Evolutionary conservation across 2,797 vertebrate genomes (phyloP), one percentile per base, ranked within the genome.

Genomic region (Menidia menidia): DNA sequence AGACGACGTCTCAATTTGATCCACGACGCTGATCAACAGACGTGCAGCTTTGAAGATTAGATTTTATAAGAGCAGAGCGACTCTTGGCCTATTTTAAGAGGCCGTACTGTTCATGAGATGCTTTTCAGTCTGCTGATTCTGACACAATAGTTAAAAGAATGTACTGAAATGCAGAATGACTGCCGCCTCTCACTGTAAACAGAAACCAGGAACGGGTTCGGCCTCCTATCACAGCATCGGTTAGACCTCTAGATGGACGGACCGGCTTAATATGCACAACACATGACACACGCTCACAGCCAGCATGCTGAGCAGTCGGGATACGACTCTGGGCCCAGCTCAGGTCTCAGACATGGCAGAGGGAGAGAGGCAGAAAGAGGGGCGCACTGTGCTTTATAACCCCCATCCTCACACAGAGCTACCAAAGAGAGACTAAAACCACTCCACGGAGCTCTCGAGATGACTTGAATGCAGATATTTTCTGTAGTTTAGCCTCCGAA

Each of bases 251-350:
- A 42, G 35, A 68, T 73, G 88, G 74, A 82, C 72, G 65, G 83
- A 71, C 64, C 31, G 78, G 68, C 63, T 84, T 79, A 85, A 89
- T 89, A 89, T 89, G 87, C 81, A 4, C 72, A 84, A 81, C 86
- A 85, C 88, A 89, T 88, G 88, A 91, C 84, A 81, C 85, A 82
- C 60, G 64, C 77, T 53, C 57, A 43, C 25, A 31, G 84, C 75
- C 79, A 81, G 83, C 86, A 90, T 81, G 67, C 78, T 77, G 76
- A 85, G 79, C 75, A 87, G 83, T 76, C 77, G 83, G 80, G 67
- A 60, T 42, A 74, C 77, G 83, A 69, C 44, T n/a, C 68, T 48
- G 65, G 60, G 70, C 56, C 56, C 68, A 69, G 78, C 70, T 77
- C 0, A 1, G 53, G 31, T 73, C 58, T 70, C 64, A 63, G 70